Evolutionary conservation across 1,140 invertebrate genomes (phyloP).

Genomic region (Delia radicum): DNA sequence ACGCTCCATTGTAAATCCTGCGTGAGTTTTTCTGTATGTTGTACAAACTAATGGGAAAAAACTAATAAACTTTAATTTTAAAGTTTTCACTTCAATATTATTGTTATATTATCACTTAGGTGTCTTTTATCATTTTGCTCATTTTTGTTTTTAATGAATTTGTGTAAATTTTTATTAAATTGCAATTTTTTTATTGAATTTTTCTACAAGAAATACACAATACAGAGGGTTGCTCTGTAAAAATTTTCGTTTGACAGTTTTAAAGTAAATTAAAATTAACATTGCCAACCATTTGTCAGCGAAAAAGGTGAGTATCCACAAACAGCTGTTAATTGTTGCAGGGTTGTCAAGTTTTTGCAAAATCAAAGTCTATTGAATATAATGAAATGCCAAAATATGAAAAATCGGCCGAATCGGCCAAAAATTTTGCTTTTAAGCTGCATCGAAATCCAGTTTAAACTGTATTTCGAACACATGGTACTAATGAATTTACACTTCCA

Average conservation of each 20-base stretch:
- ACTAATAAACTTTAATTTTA: neutral
- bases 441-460: too few relatives aligned
- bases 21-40: neutral
- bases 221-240: slow-evolving; percentile 1
- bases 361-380: too few relatives aligned
- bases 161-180: neutral
- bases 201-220: slow-evolving; percentile 12
- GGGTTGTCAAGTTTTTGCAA: too few relatives aligned
- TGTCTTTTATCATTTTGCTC: neutral
- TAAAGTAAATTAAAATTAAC: slow-evolving; percentile 7
- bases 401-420: too few relatives aligned
- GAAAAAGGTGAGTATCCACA: neutral
- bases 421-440: too few relatives aligned
- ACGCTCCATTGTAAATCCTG: slow-evolving; percentile 42
- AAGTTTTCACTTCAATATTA: neutral
- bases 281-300: neutral
- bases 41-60: neutral
- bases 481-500: too few relatives aligned
- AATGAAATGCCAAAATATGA: too few relatives aligned
- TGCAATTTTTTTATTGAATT: neutral
- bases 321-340: too few relatives aligned
- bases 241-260: slow-evolving; percentile 18
- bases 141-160: neutral
- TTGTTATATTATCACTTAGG: neutral
- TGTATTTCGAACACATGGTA: too few relatives aligned